Evolutionary conservation across 2,797 vertebrate genomes (phyloP).

Genomic region (Hybognathus amarus): DNA sequence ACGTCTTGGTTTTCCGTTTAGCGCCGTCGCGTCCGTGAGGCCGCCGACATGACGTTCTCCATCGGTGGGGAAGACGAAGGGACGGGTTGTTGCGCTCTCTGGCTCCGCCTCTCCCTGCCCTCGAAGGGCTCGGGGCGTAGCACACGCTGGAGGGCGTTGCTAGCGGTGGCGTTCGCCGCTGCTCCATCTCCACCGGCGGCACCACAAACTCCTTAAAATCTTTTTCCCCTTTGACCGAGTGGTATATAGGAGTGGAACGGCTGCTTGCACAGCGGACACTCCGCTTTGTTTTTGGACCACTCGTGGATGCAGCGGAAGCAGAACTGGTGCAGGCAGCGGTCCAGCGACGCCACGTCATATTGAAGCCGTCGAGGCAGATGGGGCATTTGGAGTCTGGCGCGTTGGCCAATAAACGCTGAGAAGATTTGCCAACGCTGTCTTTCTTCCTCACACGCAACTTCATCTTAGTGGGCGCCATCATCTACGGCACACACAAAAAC

Average conservation of each 20-base stretch:
- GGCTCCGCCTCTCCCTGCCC: slow-evolving; percentile 42
- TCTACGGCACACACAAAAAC: slow-evolving; percentile 57
- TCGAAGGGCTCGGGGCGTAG: slow-evolving; percentile 46
- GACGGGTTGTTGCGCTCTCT: neutral
- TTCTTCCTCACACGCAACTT: slow-evolving; percentile 70
- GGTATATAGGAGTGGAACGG: slow-evolving; percentile 93
- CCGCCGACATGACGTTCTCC: slow-evolving; percentile 84
- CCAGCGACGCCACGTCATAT: slow-evolving; percentile 91
- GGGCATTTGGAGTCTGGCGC: slow-evolving; percentile 95
- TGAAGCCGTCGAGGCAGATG: slow-evolving; percentile 93
- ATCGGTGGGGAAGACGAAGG: slow-evolving; percentile 70
- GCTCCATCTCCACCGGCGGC: slow-evolving; percentile 71
- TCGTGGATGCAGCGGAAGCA: slow-evolving; percentile 96
- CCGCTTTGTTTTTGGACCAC: slow-evolving; percentile 97
- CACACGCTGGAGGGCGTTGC: slow-evolving; percentile 15
- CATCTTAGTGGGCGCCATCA: slow-evolving; percentile 77
- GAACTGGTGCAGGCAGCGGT: slow-evolving; percentile 92
- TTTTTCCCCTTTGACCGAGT: slow-evolving; percentile 90
- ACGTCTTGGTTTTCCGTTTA: slow-evolving; percentile 76
- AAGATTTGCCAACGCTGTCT: slow-evolving; percentile 21
- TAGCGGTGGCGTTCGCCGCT: slow-evolving; percentile 75
- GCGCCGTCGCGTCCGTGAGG: slow-evolving; percentile 57
- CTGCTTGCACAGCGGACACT: slow-evolving; percentile 95
- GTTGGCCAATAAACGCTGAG: slow-evolving; percentile 77
- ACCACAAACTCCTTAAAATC: slow-evolving; percentile 91